These are phyloP conservation scores for Conops quadrifasciatus DNA, from an alignment of 2,888 invertebrate species.

Conservation along the genomic window DNA sequence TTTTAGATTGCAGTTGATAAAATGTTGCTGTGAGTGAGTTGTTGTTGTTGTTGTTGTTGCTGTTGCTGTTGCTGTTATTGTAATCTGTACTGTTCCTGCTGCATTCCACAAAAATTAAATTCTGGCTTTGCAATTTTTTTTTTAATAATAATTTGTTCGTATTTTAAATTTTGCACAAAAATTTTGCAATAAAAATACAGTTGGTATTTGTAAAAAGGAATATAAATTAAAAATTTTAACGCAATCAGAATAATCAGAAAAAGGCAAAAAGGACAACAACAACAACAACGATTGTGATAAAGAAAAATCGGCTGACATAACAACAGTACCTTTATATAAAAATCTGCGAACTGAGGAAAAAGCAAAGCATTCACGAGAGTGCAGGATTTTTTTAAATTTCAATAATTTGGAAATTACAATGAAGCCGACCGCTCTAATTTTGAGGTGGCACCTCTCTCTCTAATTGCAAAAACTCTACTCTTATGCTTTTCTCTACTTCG, in stretches of 20 bases:
- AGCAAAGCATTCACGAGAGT: no score
- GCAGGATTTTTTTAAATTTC: no score
- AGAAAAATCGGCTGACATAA: background rate
- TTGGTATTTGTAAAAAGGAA: background rate
- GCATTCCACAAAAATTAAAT: background rate
- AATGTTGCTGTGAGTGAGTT: background rate
- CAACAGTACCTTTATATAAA: no score
- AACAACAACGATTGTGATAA: slow-evolving; percentile 17
- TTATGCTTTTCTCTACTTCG: no score
- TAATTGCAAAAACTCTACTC: no score
- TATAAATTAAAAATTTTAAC: background rate
- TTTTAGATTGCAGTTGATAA: background rate
- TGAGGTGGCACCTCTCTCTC: no score
- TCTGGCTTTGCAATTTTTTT: background rate
- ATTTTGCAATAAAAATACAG: background rate
- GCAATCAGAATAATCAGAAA: background rate
- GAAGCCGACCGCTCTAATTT: no score
- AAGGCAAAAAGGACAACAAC: slow-evolving; percentile 22
- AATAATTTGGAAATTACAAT: no score
- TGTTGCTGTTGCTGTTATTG: background rate
- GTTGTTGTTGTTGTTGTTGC: background rate
- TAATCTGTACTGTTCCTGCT: background rate
- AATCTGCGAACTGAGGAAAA: no score
- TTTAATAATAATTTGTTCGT: background rate
- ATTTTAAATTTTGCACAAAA: background rate